Percentiles rank a stretch among this genome's conserved stretches.
phyloP scores from a whole-genome alignment of 2,113 vertebrate genomes.

The Propithecus coquereli region DNA sequence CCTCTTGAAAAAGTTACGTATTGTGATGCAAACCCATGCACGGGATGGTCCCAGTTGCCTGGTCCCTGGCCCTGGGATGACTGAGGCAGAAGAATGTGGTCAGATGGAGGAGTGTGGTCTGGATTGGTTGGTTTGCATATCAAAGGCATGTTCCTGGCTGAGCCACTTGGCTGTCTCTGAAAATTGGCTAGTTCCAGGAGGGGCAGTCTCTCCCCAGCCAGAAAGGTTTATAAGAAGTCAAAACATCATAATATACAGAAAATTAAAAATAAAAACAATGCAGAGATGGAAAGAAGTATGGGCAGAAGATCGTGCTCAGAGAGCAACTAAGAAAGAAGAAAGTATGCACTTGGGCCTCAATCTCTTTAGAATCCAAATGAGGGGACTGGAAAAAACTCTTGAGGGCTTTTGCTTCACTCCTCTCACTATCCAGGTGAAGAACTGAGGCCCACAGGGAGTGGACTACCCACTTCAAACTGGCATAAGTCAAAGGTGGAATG shows the following conservation, averaged over 20 bases:
- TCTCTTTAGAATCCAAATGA: neutral
- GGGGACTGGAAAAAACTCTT: neutral
- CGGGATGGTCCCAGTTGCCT: neutral
- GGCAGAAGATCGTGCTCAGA: neutral
- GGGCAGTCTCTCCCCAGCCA: neutral
- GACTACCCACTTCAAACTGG: neutral
- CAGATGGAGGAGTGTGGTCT: neutral
- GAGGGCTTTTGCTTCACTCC: neutral
- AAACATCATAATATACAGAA: neutral
- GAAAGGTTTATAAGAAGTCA: neutral
- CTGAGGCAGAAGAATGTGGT: neutral
- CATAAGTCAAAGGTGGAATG: neutral
- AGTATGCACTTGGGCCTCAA: neutral
- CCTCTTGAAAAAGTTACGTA: neutral
- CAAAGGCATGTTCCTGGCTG: neutral
- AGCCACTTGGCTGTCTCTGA: neutral
- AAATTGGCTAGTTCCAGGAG: neutral
- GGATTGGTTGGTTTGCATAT: neutral
- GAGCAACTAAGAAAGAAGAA: neutral
- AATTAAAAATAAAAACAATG: neutral
- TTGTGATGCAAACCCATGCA: neutral
- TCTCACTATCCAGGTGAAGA: neutral
- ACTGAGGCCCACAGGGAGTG: neutral
- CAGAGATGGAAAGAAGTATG: neutral
- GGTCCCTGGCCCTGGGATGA: neutral